Evolutionary conservation across 2,888 invertebrate species (phyloP).

Genomic region (Ecdyonurus torrentis): DNA sequence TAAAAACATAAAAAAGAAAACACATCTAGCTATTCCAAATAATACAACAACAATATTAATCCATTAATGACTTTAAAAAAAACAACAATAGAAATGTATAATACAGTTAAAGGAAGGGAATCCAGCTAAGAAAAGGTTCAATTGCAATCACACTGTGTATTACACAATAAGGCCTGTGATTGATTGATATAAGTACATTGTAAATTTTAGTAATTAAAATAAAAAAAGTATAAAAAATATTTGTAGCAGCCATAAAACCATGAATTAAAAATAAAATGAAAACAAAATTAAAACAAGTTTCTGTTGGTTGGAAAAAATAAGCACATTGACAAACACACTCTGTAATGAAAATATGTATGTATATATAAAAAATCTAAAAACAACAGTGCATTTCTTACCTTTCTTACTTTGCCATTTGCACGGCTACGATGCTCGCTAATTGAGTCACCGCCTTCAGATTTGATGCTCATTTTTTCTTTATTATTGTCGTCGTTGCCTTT

Average conservation of each 20-base stretch:
- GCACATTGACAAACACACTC: neutral
- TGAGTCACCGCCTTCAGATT: constrained; percentile 71
- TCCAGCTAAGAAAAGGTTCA: too few species aligned
- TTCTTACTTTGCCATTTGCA: constrained; percentile 48
- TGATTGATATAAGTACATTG: neutral
- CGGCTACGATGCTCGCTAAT: constrained; percentile 55
- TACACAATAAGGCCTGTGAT: neutral
- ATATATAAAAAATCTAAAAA: too few species aligned
- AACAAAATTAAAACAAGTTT: neutral
- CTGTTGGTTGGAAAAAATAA: too few species aligned
- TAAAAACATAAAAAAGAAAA: neutral
- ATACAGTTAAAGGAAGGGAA: too few species aligned
- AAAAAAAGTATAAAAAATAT: neutral
- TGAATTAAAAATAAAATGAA: too few species aligned
- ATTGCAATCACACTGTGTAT: neutral
- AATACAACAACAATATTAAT: too few species aligned
- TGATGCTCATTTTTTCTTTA: constrained; percentile 80
- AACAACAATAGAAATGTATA: too few species aligned
- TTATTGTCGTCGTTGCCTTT: constrained; percentile 79
- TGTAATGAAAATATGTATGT: neutral
- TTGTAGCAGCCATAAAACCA: neutral
- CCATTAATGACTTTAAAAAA: too few species aligned
- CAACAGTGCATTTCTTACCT: constrained; percentile 52
- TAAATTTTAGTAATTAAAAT: too few species aligned
- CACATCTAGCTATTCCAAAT: too few species aligned